Percentiles rank a stretch among this genome's conserved stretches.
These are phyloP conservation scores for Coccyzus lansbergi DNA, from an alignment of 2,797 vertebrate species.

Conservation along the genomic window DNA sequence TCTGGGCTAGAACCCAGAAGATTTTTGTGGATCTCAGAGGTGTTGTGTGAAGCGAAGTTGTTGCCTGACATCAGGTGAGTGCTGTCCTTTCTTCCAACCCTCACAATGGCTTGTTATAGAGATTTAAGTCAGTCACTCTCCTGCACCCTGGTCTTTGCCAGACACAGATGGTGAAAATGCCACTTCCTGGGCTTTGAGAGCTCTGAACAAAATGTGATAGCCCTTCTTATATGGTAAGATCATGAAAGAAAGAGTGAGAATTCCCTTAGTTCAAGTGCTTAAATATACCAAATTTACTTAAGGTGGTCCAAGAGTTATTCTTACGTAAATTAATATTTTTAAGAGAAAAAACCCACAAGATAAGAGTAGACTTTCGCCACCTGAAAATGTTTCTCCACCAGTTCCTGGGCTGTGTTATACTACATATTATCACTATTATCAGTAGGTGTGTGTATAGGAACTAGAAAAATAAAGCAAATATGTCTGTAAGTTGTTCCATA, in stretches of 20 bases:
- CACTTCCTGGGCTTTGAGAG: neutral
- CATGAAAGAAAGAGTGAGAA: neutral
- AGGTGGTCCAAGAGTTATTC: neutral
- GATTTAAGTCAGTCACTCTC: neutral
- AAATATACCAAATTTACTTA: neutral
- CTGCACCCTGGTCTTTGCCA: neutral
- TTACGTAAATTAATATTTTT: neutral
- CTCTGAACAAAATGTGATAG: neutral
- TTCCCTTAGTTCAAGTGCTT: neutral
- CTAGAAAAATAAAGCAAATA: slow-evolving; percentile 79
- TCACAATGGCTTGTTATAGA: neutral
- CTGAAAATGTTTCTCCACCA: slow-evolving; percentile 22
- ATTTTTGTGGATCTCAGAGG: neutral
- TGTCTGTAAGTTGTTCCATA: slow-evolving; percentile 70
- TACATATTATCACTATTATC: slow-evolving; percentile 69
- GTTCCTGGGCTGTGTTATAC: slow-evolving; percentile 27
- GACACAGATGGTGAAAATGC: neutral
- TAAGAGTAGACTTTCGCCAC: slow-evolving; percentile 58
- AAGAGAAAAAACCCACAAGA: neutral
- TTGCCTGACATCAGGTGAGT: neutral
- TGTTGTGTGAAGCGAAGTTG: neutral
- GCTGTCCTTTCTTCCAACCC: neutral
- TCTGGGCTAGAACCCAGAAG: neutral
- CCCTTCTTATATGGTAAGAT: neutral
- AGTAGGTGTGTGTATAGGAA: slow-evolving; percentile 71